Conservation (phyloP, 2,113 vertebrate genomes). For the Syngnathus typhle region DNA sequence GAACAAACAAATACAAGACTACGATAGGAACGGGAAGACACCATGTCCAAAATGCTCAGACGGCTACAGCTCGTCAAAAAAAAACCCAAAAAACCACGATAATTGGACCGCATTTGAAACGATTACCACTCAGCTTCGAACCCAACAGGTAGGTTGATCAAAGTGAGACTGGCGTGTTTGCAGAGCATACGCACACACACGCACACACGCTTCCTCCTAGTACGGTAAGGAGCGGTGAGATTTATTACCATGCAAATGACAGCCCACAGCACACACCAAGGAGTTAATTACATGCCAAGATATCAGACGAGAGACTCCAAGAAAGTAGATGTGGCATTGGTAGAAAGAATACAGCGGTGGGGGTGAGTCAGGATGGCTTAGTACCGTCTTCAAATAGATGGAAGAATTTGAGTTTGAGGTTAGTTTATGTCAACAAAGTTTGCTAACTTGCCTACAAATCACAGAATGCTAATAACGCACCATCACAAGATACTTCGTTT, state of each 20-base stretch:
- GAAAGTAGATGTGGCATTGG: constrained; percentile 57
- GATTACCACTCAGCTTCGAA: constrained; percentile 23
- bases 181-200: constrained; percentile 34
- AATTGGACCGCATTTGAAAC: constrained; percentile 35
- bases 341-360: constrained; percentile 17
- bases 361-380: constrained; percentile 14
- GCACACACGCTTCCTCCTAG: constrained; percentile 19
- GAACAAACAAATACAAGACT: constrained; percentile 46
- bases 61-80: constrained; percentile 42
- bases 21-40: constrained; percentile 31
- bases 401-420: too few relatives aligned
- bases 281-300: constrained; percentile 66
- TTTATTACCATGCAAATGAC: constrained; percentile 69
- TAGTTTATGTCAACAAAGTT: too few relatives aligned
- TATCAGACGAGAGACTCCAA: constrained; percentile 59
- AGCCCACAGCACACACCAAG: constrained; percentile 57
- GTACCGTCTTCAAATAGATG: too few relatives aligned
- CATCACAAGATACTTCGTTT: too few relatives aligned
- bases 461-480: too few relatives aligned
- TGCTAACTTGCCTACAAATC: too few relatives aligned
- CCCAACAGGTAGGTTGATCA: constrained; percentile 20
- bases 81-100: constrained; percentile 42
- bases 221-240: constrained; percentile 50
- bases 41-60: constrained; percentile 35
- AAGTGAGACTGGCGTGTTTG: constrained; percentile 37